A percentile compares a stretch with the other conserved stretches of the same genome.
phyloP scores from a whole-genome alignment of 2,888 invertebrate genomes.

The Coleophora flavipennella region DNA sequence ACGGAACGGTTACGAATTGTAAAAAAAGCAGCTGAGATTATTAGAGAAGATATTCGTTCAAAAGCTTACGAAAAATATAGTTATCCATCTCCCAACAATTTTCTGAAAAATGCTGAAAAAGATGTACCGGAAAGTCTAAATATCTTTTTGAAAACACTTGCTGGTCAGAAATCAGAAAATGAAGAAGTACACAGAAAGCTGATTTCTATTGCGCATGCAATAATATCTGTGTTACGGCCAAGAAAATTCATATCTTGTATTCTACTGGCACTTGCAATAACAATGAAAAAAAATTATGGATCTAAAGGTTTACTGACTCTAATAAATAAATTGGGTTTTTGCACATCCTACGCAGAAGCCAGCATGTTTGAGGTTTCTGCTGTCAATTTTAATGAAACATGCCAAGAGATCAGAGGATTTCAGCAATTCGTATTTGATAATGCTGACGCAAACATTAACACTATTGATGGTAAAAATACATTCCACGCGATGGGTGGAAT shows the following conservation, averaged over 20 bases:
- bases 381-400: not conserved
- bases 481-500: constrained; percentile 16
- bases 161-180: not conserved
- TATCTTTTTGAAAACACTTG: not conserved
- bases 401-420: not conserved
- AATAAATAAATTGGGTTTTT: not conserved
- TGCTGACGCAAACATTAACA: constrained; percentile 13
- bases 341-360: not conserved
- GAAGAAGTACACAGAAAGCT: not conserved
- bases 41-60: not conserved
- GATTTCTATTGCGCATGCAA: not conserved
- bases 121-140: not conserved
- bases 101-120: not conserved
- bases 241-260: not conserved
- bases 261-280: not conserved
- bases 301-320: not conserved
- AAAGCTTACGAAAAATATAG: not conserved
- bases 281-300: not conserved
- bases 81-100: not conserved
- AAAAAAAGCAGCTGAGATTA: not conserved
- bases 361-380: not conserved
- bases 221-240: not conserved
- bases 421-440: constrained; percentile 15
- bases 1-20: not conserved
- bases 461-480: constrained; percentile 14